phyloP scores from a whole-genome alignment of 2,113 vertebrate species.

The Perognathus longimembris region DNA sequence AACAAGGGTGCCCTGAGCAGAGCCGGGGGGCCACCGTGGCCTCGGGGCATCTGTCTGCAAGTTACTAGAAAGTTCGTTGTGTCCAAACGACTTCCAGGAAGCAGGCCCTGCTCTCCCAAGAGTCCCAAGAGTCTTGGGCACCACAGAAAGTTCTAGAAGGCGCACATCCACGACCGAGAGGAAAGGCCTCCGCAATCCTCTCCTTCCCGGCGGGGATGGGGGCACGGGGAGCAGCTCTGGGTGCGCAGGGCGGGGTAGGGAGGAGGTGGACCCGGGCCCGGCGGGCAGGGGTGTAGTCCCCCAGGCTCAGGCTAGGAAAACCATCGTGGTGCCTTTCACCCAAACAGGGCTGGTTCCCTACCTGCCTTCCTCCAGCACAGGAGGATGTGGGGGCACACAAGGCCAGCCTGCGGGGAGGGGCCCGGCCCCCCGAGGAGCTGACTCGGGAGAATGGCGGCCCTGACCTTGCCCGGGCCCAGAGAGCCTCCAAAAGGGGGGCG shows the following conservation, averaged over 20 bases:
- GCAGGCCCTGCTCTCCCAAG: background rate
- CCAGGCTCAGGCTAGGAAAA: background rate
- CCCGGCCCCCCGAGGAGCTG: conserved; percentile 52
- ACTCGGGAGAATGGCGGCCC: conserved; percentile 57
- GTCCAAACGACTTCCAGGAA: no score
- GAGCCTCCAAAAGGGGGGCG: conserved; percentile 41
- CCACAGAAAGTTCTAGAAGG: conserved; percentile 34
- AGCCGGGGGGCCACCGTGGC: no score
- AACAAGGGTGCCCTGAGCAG: background rate
- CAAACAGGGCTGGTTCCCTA: no score
- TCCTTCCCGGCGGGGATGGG: background rate
- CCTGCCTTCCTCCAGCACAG: no score
- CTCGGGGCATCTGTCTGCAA: no score
- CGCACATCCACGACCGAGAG: background rate
- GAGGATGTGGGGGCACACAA: fast-evolving
- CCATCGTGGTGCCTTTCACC: no score
- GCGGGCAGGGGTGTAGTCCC: fast-evolving
- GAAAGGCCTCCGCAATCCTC: background rate
- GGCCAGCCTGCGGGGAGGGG: background rate
- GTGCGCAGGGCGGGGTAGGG: fast-evolving
- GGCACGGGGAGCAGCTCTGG: fast-evolving
- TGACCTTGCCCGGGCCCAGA: conserved; percentile 83
- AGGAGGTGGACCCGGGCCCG: background rate
- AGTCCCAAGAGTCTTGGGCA: background rate
- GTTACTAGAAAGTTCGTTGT: no score